These are phyloP conservation scores for Ahaetulla prasina DNA, from an alignment of 2,113 vertebrate species.

Conservation along the genomic window DNA sequence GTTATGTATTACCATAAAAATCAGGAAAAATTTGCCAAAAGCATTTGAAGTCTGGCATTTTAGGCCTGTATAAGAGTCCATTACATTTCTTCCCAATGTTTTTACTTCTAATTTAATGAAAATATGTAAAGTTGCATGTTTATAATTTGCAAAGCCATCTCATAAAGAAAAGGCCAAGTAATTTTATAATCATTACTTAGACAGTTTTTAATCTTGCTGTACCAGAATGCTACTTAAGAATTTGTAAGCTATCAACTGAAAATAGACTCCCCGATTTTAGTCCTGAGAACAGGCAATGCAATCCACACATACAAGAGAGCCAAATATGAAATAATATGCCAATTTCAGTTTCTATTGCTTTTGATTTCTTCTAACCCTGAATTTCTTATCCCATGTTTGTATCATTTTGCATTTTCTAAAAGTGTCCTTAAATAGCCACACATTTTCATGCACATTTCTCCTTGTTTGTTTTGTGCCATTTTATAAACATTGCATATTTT, in stretches of 20 bases:
- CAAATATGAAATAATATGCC: not conserved
- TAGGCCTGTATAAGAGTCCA: not conserved
- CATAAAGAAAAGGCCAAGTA: not conserved
- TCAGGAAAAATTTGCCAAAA: not conserved
- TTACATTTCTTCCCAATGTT: not conserved
- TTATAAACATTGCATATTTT: not conserved
- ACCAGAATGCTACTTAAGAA: not conserved
- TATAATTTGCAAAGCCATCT: not conserved
- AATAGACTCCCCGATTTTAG: not conserved
- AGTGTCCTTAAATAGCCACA: not conserved
- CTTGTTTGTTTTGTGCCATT: not conserved
- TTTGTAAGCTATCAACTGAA: not conserved
- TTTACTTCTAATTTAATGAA: constrained; percentile 14
- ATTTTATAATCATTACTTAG: not conserved
- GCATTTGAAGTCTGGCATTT: not conserved
- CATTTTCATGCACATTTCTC: not conserved
- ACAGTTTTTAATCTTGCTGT: not conserved
- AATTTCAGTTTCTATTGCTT: not conserved
- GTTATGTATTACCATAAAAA: constrained; percentile 16
- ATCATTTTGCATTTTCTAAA: not conserved
- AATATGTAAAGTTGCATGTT: not conserved
- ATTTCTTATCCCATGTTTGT: not conserved
- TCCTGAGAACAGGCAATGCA: not conserved
- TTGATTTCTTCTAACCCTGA: not conserved
- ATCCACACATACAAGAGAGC: not conserved